Conservation (phyloP, 2,797 vertebrate genomes). For the Helostoma temminkii region DNA sequence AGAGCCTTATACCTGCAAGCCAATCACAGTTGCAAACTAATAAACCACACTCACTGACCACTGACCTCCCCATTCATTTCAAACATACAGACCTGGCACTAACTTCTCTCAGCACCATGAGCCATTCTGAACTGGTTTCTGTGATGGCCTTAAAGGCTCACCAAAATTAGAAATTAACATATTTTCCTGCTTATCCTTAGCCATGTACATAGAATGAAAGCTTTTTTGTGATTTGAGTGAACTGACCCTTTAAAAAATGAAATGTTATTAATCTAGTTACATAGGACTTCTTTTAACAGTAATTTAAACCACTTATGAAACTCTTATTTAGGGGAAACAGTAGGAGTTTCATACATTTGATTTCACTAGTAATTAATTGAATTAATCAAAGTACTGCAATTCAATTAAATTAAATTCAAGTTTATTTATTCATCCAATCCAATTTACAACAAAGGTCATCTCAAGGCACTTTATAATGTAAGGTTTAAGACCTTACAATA, state of each 20-base stretch:
- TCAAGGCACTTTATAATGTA: too few species aligned
- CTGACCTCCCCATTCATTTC: conserved; percentile 53
- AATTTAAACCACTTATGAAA: neutral
- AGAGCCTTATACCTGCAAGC: conserved; percentile 53
- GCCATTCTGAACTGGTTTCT: neutral
- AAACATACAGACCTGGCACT: conserved; percentile 31
- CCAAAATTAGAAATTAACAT: conserved; percentile 5
- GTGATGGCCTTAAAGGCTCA: conserved; percentile 6
- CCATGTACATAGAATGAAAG: neutral
- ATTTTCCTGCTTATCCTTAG: neutral
- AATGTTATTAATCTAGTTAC: neutral
- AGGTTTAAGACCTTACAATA: too few species aligned
- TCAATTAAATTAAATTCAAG: too few species aligned
- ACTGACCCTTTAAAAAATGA: neutral
- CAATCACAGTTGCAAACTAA: conserved; percentile 58
- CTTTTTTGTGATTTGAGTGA: conserved; percentile 1
- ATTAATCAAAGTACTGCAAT: too few species aligned
- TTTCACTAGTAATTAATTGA: too few species aligned
- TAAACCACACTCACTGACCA: conserved; percentile 37
- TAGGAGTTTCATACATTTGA: too few species aligned
- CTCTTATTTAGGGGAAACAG: too few species aligned
- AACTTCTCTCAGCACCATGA: conserved; percentile 21
- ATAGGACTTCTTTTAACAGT: conserved; percentile 10
- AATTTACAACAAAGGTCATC: too few species aligned
- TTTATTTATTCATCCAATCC: too few species aligned